Conservation (phyloP, 2,797 vertebrate genomes). For the Gobionotothen gibberifrons region DNA sequence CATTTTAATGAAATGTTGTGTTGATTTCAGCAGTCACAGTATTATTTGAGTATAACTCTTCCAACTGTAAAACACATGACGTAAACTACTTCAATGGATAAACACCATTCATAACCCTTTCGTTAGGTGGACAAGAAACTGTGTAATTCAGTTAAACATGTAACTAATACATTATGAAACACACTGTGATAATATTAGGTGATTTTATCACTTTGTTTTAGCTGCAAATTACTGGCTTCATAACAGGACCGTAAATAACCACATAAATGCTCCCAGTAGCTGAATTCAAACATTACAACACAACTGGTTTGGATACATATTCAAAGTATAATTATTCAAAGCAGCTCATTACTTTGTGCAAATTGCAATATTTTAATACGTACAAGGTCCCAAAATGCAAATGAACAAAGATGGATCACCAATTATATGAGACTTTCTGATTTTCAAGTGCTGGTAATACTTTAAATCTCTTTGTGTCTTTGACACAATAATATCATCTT, state of each 20-base stretch:
- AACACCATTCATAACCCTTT: slow-evolving; percentile 14
- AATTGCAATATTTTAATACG: slow-evolving; percentile 54
- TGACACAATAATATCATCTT: slow-evolving; percentile 13
- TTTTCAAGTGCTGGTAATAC: slow-evolving; percentile 42
- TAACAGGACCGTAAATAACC: slow-evolving; percentile 56
- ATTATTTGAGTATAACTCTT: neutral
- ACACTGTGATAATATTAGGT: slow-evolving; percentile 41
- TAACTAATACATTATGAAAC: slow-evolving; percentile 29
- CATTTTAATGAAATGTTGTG: slow-evolving; percentile 37
- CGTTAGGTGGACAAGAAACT: slow-evolving; percentile 17
- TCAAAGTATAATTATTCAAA: slow-evolving; percentile 52
- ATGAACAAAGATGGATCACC: slow-evolving; percentile 49
- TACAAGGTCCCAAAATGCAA: slow-evolving; percentile 36
- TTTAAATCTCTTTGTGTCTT: slow-evolving; percentile 3
- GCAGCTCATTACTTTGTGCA: slow-evolving; percentile 60
- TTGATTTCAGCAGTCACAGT: slow-evolving; percentile 12
- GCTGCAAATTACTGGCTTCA: slow-evolving; percentile 62
- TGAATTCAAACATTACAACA: slow-evolving; percentile 53
- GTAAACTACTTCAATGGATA: slow-evolving; percentile 18
- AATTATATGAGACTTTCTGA: slow-evolving; percentile 41
- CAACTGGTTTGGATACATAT: slow-evolving; percentile 51
- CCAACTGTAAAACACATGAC: slow-evolving; percentile 3
- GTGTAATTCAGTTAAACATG: slow-evolving; percentile 26
- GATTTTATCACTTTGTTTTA: slow-evolving; percentile 55
- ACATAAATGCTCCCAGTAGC: slow-evolving; percentile 50